Evolutionary conservation across 2,888 invertebrate genomes (phyloP), one percentile per base, ranked within the genome.

Genomic region (Heliconius erato): DNA sequence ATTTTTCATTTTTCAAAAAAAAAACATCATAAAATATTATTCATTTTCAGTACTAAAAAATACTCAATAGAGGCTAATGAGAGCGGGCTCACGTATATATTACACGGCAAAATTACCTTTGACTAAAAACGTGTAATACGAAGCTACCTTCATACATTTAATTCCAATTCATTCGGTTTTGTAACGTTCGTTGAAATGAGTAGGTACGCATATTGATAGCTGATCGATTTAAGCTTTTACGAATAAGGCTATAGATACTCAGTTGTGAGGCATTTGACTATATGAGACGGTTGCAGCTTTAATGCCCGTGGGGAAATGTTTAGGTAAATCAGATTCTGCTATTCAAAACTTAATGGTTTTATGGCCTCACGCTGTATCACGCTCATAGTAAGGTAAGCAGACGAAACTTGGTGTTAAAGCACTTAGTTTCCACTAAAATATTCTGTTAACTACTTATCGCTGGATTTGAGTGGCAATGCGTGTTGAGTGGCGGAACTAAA

Each of bases 41-140:
- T 49, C 72, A 72, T 9, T 72, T 72, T 72, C 44, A 74, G 63
- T 63, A 80, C 85, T 82, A 82, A 67, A 79, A 71, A 79, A 54
- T 49, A 71, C 26, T 84, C 82, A 76, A 84, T 82, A 59, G 82
- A 11, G 67, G 69, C 82, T 82, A 82, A 84, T 82, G 80, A 82
- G 82, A 79, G 80, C 35, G 35, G 69, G 68, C 80, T 76, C 84
- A 80, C 80, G 72, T 54, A 80, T 49, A 49, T 28, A 79, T 65
- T 80, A 65, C 67, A 78, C 44, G 65, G 79, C 59, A 23, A 81
- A 83, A 80, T 81, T 79, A 79, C 82, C 79, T 79, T 82, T 79
- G 82, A 82, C 40, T 80, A 44, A 77, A 82, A 79, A 80, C 69
- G 35, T 80, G 82, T 77, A 80, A 79, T 32, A 49, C 59, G 44